Percentiles rank a stretch among this genome's conserved stretches.
Evolutionary conservation across 2,797 vertebrate genomes (phyloP).

Genomic region (Aulostomus chinensis): DNA sequence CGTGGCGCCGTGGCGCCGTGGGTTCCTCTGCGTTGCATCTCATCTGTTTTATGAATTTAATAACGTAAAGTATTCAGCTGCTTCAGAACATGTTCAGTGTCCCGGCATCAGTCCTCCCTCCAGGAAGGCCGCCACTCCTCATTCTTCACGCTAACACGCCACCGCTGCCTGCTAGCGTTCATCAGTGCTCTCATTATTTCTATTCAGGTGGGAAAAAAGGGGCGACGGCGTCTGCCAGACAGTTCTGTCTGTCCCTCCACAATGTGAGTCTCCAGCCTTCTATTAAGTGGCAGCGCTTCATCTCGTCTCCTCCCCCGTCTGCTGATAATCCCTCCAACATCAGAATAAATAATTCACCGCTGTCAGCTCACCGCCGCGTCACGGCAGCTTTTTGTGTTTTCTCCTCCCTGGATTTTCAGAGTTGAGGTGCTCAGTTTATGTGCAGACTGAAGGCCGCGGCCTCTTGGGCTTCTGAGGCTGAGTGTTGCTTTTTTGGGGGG

Average conservation of each 20-base stretch:
- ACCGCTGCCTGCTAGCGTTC: slow-evolving; percentile 21
- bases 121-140: too few species aligned
- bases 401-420: slow-evolving; percentile 29
- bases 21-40: too few species aligned
- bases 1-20: too few species aligned
- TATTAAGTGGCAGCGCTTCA: slow-evolving; percentile 33
- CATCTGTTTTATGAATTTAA: too few species aligned
- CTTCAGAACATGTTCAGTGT: too few species aligned
- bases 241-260: slow-evolving; percentile 10
- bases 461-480: background rate
- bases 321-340: slow-evolving; percentile 48
- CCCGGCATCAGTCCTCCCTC: too few species aligned
- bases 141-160: slow-evolving; percentile 12
- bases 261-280: slow-evolving; percentile 8
- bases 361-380: slow-evolving; percentile 37
- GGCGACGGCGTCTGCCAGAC: slow-evolving; percentile 2
- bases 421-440: slow-evolving; percentile 21
- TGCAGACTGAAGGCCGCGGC: background rate
- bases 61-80: too few species aligned
- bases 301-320: slow-evolving; percentile 12
- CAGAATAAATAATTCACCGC: slow-evolving; percentile 54
- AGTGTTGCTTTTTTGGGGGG: background rate
- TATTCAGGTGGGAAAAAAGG: slow-evolving; percentile 9
- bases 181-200: slow-evolving; percentile 32
- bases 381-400: slow-evolving; percentile 34